These are phyloP conservation scores for Caenorhabditis inopinata DNA, from an alignment of 1,140 invertebrate species.

Conservation along the genomic window DNA sequence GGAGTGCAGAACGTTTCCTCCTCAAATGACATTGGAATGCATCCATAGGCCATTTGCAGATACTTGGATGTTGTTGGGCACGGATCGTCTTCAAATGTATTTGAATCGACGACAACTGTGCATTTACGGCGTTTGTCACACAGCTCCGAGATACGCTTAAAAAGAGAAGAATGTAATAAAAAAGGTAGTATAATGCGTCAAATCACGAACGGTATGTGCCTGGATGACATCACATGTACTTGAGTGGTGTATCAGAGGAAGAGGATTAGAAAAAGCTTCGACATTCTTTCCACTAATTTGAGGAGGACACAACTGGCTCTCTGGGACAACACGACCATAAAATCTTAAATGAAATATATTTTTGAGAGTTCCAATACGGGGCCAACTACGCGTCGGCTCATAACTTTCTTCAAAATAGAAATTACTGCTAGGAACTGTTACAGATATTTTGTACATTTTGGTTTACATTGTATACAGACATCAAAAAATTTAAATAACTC, in stretches of 20 bases:
- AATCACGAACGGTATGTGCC: slow-evolving; percentile 35
- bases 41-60: slow-evolving; percentile 47
- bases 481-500: too few species aligned
- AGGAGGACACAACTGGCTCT: slow-evolving; percentile 35
- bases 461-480: too few species aligned
- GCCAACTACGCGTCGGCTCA: too few species aligned
- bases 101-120: slow-evolving; percentile 36
- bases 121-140: slow-evolving; percentile 45
- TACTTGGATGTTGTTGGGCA: slow-evolving; percentile 45
- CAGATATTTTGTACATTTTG: too few species aligned
- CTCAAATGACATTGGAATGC: slow-evolving; percentile 42
- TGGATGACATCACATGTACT: slow-evolving; percentile 45
- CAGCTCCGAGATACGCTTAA: slow-evolving; percentile 43
- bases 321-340: slow-evolving; percentile 43
- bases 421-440: too few species aligned
- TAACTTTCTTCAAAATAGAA: too few species aligned
- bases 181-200: too few species aligned
- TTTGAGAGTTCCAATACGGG: too few species aligned
- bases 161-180: not conserved
- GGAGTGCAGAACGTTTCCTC: slow-evolving; percentile 37
- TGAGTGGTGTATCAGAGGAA: not conserved
- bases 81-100: slow-evolving; percentile 43
- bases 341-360: too few species aligned
- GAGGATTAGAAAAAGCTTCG: not conserved
- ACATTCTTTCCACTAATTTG: not conserved